Evolutionary conservation across 35 echinoderm and acorn worm species (phyloP), one percentile per base, ranked within the genome.

Genomic region (Apostichopus japonicus): DNA sequence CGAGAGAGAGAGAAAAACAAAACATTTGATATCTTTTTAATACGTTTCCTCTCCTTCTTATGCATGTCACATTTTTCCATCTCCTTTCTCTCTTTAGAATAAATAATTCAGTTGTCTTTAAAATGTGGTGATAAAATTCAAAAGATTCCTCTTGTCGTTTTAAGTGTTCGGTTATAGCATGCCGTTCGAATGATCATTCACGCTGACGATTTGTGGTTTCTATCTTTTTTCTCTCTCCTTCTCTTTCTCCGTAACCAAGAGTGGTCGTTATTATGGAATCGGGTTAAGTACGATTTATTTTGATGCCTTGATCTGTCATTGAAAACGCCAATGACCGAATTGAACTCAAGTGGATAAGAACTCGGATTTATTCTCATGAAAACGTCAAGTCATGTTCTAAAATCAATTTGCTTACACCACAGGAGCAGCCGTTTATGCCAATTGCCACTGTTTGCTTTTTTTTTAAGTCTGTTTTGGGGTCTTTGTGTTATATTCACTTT

Each of bases 251-350:
- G 71, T 75, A 75, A 6, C 63, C 16, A 23, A 75, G 71, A 75
- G 71, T 75, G 71, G 16, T 75, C 71, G 71, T 75, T 75, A 75
- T 75, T 75, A 75, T 75, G 71, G 71, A 75, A 75, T 75, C 71
- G 71, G 71, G 71, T 75, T 75, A 75, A 75, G 71, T 75, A 75
- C 71, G 71, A 19, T 75, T 75, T 75, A 75, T 75, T 75, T 15
- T 75, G 71, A 75, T 75, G 71, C 17, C 21, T 75, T 19, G 14
- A 75, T 75, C 71, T 75, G 71, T 75, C 71, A 75, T 75, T 75
- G 71, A 75, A 75, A 75, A 75, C 71, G 71, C 71, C 71, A 75
- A 6, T 75, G 71, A 75, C 71, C 71, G 71, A 75, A 23, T 75
- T 75, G 71, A 75, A 19, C 71, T 75, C 71, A 75, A 75, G 71